Conservation (phyloP, 2,113 vertebrate genomes). For the Tetrao urogallus region DNA sequence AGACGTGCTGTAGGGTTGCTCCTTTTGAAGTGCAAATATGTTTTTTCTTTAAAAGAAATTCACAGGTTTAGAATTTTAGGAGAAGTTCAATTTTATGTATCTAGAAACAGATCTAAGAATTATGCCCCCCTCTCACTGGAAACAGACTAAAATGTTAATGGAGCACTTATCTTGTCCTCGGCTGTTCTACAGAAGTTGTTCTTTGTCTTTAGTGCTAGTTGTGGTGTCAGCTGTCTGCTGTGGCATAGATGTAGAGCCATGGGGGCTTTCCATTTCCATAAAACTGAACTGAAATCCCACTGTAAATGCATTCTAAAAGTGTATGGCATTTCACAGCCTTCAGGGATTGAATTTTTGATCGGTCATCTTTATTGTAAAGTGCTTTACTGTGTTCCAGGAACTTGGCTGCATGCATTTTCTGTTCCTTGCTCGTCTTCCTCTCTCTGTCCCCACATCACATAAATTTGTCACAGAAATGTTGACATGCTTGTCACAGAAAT, state of each 20-base stretch:
- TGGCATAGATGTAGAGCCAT: background rate
- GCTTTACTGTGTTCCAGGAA: background rate
- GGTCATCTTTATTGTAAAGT: background rate
- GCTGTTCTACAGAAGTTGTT: background rate
- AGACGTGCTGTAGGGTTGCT: background rate
- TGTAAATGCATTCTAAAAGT: background rate
- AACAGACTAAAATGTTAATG: background rate
- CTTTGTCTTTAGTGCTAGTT: background rate
- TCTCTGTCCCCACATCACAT: background rate
- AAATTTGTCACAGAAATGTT: background rate
- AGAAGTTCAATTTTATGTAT: background rate
- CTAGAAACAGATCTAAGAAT: background rate
- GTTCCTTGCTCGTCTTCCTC: constrained; percentile 18
- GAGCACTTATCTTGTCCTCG: background rate
- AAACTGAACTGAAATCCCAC: background rate
- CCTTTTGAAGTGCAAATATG: background rate
- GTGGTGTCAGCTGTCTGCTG: background rate
- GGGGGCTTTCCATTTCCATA: background rate
- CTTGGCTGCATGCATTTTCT: background rate
- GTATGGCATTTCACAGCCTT: background rate
- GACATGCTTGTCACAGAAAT: background rate
- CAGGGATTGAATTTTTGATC: background rate
- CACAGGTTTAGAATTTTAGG: background rate
- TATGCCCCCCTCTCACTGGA: background rate
- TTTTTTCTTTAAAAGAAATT: background rate